A percentile compares a stretch with the other conserved stretches of the same genome.
phyloP scores from a whole-genome alignment of 2,888 invertebrate species.

The Cantharis lateralis region DNA sequence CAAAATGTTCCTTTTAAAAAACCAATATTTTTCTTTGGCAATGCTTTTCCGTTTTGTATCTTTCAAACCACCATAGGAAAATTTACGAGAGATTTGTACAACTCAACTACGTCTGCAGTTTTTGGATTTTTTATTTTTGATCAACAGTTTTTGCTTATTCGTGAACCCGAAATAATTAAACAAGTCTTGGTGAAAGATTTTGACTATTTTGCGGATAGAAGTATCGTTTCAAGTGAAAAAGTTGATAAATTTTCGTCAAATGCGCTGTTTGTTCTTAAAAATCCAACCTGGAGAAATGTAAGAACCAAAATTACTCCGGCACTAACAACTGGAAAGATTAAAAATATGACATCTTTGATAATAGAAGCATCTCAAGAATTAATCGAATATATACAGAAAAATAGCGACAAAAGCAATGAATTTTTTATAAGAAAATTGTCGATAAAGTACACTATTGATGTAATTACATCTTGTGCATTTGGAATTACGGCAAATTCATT shows the following conservation, averaged over 20 bases:
- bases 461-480: slow-evolving; percentile 56
- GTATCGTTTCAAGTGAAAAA: slow-evolving; percentile 52
- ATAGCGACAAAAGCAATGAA: slow-evolving; percentile 41
- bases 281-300: slow-evolving; percentile 58
- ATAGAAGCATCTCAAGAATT: slow-evolving; percentile 48
- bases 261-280: slow-evolving; percentile 54
- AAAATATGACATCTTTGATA: slow-evolving; percentile 56
- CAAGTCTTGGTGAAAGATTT: slow-evolving; percentile 55
- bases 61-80: slow-evolving; percentile 42
- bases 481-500: slow-evolving; percentile 54
- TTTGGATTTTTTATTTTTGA: slow-evolving; percentile 56
- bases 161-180: slow-evolving; percentile 55
- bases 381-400: slow-evolving; percentile 47
- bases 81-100: slow-evolving; percentile 43
- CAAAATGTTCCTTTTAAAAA: slow-evolving; percentile 46
- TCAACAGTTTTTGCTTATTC: slow-evolving; percentile 53
- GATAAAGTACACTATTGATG: slow-evolving; percentile 55
- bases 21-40: slow-evolving; percentile 49
- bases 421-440: slow-evolving; percentile 47
- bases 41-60: slow-evolving; percentile 44
- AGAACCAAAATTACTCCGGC: slow-evolving; percentile 59
- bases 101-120: slow-evolving; percentile 40
- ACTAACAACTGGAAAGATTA: slow-evolving; percentile 59
- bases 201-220: slow-evolving; percentile 55
- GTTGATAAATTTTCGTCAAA: slow-evolving; percentile 52